Evolutionary conservation across 2,888 invertebrate genomes (phyloP).

Genomic region (Conomelus anceps): DNA sequence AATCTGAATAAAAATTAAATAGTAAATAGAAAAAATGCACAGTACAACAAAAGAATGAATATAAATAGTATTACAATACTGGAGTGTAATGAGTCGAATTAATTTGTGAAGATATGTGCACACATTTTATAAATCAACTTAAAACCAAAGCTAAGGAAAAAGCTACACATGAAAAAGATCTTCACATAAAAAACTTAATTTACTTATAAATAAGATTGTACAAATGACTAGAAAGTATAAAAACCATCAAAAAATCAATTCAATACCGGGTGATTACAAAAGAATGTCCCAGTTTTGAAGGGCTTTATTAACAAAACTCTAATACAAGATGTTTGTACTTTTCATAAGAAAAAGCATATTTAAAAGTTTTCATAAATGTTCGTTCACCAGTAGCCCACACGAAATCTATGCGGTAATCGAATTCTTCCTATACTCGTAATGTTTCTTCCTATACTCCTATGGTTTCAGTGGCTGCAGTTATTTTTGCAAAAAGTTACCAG

Average conservation of each 20-base stretch:
- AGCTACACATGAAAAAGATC: background rate
- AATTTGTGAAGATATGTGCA: background rate
- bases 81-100: background rate
- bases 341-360: too few species aligned
- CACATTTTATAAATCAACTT: background rate
- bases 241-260: background rate
- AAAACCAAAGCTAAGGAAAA: background rate
- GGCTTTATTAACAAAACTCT: background rate
- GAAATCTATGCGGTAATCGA: too few species aligned
- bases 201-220: background rate
- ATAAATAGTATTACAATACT: background rate
- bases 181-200: background rate
- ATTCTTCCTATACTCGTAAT: too few species aligned
- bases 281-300: background rate
- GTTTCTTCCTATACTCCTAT: too few species aligned
- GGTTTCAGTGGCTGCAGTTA: too few species aligned
- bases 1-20: background rate
- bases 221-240: background rate
- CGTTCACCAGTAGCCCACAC: too few species aligned
- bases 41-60: background rate
- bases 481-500: too few species aligned
- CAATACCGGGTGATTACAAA: background rate
- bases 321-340: too few species aligned
- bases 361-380: too few species aligned
- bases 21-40: background rate